A percentile compares a stretch with the other conserved stretches of the same genome.
phyloP scores from a whole-genome alignment of 2,797 vertebrate species.

The Pelobates cultripes region DNA sequence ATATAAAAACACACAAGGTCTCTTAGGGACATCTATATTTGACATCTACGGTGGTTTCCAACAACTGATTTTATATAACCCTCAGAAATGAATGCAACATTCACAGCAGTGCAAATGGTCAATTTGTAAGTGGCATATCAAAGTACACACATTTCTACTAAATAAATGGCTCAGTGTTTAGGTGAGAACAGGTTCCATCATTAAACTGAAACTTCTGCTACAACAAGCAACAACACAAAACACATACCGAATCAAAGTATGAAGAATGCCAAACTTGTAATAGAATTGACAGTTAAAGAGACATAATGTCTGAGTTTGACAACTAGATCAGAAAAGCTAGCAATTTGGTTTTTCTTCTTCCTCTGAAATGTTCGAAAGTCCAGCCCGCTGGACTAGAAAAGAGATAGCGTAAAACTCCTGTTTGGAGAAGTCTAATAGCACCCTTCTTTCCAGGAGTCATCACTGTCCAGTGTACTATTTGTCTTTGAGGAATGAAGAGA shows the following conservation, averaged over 20 bases:
- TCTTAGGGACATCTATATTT: slow-evolving; percentile 30
- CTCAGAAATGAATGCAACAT: slow-evolving; percentile 9
- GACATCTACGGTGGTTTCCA: slow-evolving; percentile 11
- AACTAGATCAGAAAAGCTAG: slow-evolving; percentile 13
- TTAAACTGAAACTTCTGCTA: slow-evolving; percentile 9
- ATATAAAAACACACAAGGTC: slow-evolving; percentile 20
- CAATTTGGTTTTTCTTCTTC: rapidly evolving
- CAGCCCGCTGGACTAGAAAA: slow-evolving; percentile 72
- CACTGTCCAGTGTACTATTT: slow-evolving; percentile 62
- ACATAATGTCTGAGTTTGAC: neutral
- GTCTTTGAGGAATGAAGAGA: slow-evolving; percentile 78
- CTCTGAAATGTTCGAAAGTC: slow-evolving; percentile 48
- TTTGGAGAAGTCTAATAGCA: slow-evolving; percentile 79
- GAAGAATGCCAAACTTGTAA: slow-evolving; percentile 9
- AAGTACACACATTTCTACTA: slow-evolving; percentile 19
- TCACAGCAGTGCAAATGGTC: slow-evolving; percentile 40
- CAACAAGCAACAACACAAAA: slow-evolving; percentile 19
- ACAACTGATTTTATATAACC: slow-evolving; percentile 11
- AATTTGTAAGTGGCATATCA: neutral
- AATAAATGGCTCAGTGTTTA: slow-evolving; percentile 16
- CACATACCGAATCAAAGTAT: neutral
- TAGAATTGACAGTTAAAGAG: neutral
- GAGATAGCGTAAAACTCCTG: slow-evolving; percentile 26
- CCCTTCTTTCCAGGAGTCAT: slow-evolving; percentile 91
- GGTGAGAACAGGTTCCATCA: slow-evolving; percentile 1